Evolutionary conservation across 2,888 invertebrate genomes (phyloP).

Genomic region (Tachina lurida): DNA sequence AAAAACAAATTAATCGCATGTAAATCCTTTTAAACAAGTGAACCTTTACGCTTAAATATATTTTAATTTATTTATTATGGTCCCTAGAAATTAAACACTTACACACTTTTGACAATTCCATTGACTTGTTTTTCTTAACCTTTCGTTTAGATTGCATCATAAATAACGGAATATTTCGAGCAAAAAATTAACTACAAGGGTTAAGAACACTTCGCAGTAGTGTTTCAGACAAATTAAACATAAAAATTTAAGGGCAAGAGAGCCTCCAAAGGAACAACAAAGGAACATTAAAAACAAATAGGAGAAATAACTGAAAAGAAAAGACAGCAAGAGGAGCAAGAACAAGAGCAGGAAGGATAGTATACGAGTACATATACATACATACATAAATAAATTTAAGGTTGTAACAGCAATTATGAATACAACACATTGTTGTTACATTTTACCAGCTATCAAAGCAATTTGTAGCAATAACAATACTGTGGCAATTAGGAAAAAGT

Average conservation of each 20-base stretch:
- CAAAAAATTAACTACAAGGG: constrained; percentile 19
- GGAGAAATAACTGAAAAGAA: background rate
- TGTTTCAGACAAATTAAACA: constrained; percentile 44
- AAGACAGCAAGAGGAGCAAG: background rate
- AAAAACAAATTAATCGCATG: background rate
- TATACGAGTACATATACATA: background rate
- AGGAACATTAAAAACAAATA: background rate
- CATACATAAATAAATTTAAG: constrained; percentile 7
- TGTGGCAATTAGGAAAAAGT: too few species aligned
- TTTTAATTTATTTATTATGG: background rate
- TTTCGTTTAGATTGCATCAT: constrained; percentile 12
- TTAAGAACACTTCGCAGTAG: constrained; percentile 32
- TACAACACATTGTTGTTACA: constrained; percentile 56
- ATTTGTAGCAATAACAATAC: constrained; percentile 69
- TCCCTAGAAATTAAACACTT: background rate
- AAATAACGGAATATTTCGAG: constrained; percentile 19
- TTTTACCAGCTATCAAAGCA: constrained; percentile 66
- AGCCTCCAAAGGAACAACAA: constrained; percentile 14
- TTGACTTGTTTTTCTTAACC: constrained; percentile 11
- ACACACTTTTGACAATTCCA: background rate
- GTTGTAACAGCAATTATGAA: constrained; percentile 27
- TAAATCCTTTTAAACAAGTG: background rate
- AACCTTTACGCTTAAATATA: background rate
- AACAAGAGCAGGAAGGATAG: background rate
- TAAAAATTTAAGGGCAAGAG: constrained; percentile 30